These are phyloP conservation scores for Lordiphosa stackelbergi DNA, from an alignment of 1,140 invertebrate genomes.

Conservation along the genomic window DNA sequence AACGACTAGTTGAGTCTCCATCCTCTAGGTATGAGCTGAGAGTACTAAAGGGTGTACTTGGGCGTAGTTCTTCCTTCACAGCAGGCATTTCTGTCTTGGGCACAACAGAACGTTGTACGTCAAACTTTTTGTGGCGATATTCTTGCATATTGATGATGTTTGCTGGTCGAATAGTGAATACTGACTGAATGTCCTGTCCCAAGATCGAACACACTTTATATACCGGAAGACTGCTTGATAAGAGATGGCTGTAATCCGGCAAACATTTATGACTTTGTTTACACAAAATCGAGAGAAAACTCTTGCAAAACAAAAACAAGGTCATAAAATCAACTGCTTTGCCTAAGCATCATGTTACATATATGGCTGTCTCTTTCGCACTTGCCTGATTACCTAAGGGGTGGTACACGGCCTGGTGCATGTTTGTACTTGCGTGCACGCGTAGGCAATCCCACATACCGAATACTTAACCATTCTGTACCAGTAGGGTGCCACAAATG, in stretches of 20 bases:
- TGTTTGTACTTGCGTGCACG: slow-evolving; percentile 55
- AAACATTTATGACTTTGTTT: slow-evolving; percentile 59
- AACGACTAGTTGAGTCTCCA: slow-evolving; percentile 27
- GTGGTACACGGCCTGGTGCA: slow-evolving; percentile 22
- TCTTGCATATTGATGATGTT: slow-evolving; percentile 18
- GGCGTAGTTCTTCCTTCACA: slow-evolving; percentile 33
- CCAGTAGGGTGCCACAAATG: slow-evolving; percentile 46
- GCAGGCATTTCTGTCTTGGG: slow-evolving; percentile 7
- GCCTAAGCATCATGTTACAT: slow-evolving; percentile 30
- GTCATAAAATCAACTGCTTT: slow-evolving; percentile 48
- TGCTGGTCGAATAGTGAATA: slow-evolving; percentile 4
- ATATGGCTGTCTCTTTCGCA: slow-evolving; percentile 17
- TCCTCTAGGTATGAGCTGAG: slow-evolving; percentile 2
- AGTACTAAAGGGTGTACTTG: slow-evolving; percentile 20
- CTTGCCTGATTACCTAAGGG: slow-evolving; percentile 25
- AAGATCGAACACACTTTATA: slow-evolving; percentile 26
- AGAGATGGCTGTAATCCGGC: slow-evolving; percentile 30
- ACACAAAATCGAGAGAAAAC: slow-evolving; percentile 38
- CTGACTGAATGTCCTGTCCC: slow-evolving; percentile 51
- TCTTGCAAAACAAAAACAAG: slow-evolving; percentile 67
- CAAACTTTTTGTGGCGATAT: slow-evolving; percentile 72
- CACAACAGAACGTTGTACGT: slow-evolving; percentile 21
- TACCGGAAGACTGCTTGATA: slow-evolving; percentile 10
- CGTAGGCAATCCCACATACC: slow-evolving; percentile 3
- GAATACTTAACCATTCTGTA: slow-evolving; percentile 1